Base-by-base conservation (phyloP, 2,113 vertebrate genomes). In the Silurus meridionalis region DNA sequence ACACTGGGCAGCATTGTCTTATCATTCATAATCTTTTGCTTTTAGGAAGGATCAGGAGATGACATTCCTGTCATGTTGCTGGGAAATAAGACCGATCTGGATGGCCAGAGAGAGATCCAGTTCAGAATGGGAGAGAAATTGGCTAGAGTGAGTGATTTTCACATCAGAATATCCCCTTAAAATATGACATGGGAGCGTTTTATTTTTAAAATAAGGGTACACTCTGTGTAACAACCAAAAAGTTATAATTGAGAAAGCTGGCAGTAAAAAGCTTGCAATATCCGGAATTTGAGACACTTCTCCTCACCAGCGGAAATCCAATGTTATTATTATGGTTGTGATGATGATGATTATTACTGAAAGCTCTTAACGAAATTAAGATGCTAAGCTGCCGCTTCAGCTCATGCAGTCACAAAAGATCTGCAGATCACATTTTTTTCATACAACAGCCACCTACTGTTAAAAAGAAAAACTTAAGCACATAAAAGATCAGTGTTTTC, bases 1-100 rank as follows among this genome's bases (percentile, higher is more conserved):
- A 74, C 17, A 48, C 8, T 74, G 46, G 23, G 6, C 1, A 37
- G 23, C 13, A 8, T 50, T 17, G 6, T 84, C 72, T 28, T 67
- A 15, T 66, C 69, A 66, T 55, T 55, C 50, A 28, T 23, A 6
- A 10, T 66, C 28, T 66, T 69, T 37, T 17, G 15, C 17, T 89
- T 66, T 8, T 87, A 99, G 97, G 97, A 98, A 37, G 93, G 95
- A 46, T 91, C 96, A 0, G 97, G 95, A 25, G 96, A 97, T 71
- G 93, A 93, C 14, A 92, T 98, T 84, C 94, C 97, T 66, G 90
- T 97, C 85, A 95, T 98, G 93, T 93, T 98, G 72, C 25, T 99
- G 90, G 97, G 95, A 63, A 98, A 99, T 90, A 99, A 99, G 94
- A 95, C 92, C 0, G 97, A 99, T 94, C 94, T 95, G 0, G 96